Percentiles rank a stretch among this genome's conserved stretches.
These are phyloP conservation scores for Australoheros facetus DNA, from an alignment of 2,797 vertebrate species.

Conservation along the genomic window DNA sequence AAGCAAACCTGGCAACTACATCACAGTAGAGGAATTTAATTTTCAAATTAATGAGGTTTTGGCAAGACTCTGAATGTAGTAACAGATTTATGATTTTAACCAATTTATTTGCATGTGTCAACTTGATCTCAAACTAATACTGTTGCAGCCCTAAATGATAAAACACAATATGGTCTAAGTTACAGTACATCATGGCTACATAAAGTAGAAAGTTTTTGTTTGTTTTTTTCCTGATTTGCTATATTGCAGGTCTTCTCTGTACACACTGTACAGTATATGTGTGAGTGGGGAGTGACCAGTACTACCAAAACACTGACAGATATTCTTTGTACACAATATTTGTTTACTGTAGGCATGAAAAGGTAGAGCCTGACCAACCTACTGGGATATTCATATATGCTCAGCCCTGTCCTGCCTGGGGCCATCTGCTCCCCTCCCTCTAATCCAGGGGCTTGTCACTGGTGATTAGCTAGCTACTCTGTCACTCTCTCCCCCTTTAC, in stretches of 20 bases:
- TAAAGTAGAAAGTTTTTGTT: not conserved
- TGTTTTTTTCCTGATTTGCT: not conserved
- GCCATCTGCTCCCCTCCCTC: slow-evolving; percentile 81
- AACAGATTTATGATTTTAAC: too few relatives aligned
- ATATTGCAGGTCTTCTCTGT: not conserved
- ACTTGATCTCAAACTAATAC: too few relatives aligned
- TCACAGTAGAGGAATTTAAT: not conserved
- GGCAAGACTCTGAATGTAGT: not conserved
- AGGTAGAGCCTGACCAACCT: slow-evolving; percentile 36
- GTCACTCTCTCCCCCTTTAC: slow-evolving; percentile 44
- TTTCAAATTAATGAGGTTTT: not conserved
- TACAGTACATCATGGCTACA: rapidly evolving
- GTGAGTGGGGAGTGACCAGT: not conserved
- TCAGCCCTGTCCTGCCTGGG: slow-evolving; percentile 47
- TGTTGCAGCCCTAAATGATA: not conserved
- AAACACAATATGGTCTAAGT: not conserved
- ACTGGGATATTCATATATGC: slow-evolving; percentile 45
- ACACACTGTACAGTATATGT: not conserved
- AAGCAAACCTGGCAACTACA: not conserved
- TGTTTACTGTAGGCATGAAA: slow-evolving; percentile 35
- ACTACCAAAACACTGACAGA: not conserved
- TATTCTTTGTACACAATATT: not conserved
- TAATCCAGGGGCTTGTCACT: slow-evolving; percentile 78
- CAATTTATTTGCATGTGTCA: too few relatives aligned
- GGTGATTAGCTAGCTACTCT: slow-evolving; percentile 66